Conservation (phyloP, 2,888 invertebrate genomes). For the Eupithecia inturbata region DNA sequence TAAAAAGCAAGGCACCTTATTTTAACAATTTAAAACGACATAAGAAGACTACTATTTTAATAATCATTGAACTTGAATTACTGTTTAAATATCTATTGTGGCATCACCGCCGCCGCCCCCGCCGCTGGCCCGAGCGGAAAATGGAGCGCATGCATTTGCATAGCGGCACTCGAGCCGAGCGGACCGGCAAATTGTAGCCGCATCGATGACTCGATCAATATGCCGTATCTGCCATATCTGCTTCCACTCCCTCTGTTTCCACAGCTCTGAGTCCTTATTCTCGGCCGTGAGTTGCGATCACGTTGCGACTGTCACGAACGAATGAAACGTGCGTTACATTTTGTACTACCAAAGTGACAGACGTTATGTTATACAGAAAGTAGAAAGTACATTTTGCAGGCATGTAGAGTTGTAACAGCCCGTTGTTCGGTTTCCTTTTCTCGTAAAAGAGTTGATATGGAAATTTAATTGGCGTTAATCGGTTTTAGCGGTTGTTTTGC, state of each 20-base stretch:
- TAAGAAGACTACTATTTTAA: not conserved
- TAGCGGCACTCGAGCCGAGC: slow-evolving; percentile 76
- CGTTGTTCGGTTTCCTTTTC: slow-evolving; percentile 20
- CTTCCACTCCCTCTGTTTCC: slow-evolving; percentile 50
- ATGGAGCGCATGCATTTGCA: slow-evolving; percentile 80
- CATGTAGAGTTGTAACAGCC: not conserved
- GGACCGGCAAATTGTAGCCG: slow-evolving; percentile 82
- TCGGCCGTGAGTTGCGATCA: not conserved
- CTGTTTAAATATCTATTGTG: not conserved
- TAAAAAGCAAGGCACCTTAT: not conserved
- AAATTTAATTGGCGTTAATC: slow-evolving; percentile 32
- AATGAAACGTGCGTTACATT: not conserved
- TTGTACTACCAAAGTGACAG: not conserved
- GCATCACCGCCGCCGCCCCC: slow-evolving; percentile 34
- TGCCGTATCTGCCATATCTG: slow-evolving; percentile 57
- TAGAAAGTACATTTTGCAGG: not conserved
- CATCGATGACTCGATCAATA: slow-evolving; percentile 80
- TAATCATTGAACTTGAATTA: not conserved
- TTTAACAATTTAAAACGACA: not conserved
- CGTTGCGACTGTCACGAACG: not conserved
- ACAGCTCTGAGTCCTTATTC: slow-evolving; percentile 26
- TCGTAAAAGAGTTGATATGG: slow-evolving; percentile 33
- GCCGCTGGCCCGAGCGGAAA: slow-evolving; percentile 71
- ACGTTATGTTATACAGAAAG: not conserved
- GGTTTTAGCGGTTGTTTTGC: slow-evolving; percentile 25